Percentiles rank a stretch among this genome's conserved stretches.
These are phyloP conservation scores for Biston betularia DNA, from an alignment of 2,888 invertebrate genomes.

Conservation along the genomic window DNA sequence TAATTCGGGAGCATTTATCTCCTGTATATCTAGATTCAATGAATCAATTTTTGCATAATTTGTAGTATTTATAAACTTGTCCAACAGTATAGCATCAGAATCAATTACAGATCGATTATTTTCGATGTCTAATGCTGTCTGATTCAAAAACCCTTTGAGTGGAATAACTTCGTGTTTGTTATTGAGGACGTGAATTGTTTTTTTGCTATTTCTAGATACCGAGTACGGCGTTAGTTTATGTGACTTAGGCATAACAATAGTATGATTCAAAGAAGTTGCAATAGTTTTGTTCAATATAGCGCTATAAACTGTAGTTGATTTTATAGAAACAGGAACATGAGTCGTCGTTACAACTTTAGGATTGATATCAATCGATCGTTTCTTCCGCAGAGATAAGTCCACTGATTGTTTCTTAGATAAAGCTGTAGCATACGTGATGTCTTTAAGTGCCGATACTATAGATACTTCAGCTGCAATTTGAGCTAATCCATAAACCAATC, in stretches of 20 bases:
- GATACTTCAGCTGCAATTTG: conserved; percentile 81
- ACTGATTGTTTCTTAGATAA: conserved; percentile 79
- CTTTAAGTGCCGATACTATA: conserved; percentile 78
- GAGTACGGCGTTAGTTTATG: conserved; percentile 60
- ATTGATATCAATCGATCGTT: conserved; percentile 59
- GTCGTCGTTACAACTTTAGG: conserved; percentile 42
- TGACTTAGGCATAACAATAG: conserved; percentile 13
- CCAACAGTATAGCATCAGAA: conserved; percentile 66
- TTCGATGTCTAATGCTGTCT: conserved; percentile 73
- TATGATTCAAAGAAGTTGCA: conserved; percentile 27
- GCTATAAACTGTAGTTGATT: conserved; percentile 59
- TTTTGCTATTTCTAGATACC: conserved; percentile 61
- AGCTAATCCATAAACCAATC: conserved; percentile 78
- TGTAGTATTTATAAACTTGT: conserved; percentile 67
- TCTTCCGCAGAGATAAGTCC: conserved; percentile 73
- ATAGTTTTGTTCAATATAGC: conserved; percentile 67
- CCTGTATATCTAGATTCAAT: conserved; percentile 64
- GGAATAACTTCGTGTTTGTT: conserved; percentile 44
- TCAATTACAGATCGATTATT: conserved; percentile 60
- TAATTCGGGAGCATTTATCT: conserved; percentile 63
- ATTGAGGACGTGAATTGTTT: conserved; percentile 60
- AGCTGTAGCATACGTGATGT: conserved; percentile 75
- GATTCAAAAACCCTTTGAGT: conserved; percentile 75
- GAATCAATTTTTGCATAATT: conserved; percentile 58
- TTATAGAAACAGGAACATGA: conserved; percentile 38